phyloP scores from a whole-genome alignment of 1,140 invertebrate species.

The Pachyrhynchus sulphureomaculatus region DNA sequence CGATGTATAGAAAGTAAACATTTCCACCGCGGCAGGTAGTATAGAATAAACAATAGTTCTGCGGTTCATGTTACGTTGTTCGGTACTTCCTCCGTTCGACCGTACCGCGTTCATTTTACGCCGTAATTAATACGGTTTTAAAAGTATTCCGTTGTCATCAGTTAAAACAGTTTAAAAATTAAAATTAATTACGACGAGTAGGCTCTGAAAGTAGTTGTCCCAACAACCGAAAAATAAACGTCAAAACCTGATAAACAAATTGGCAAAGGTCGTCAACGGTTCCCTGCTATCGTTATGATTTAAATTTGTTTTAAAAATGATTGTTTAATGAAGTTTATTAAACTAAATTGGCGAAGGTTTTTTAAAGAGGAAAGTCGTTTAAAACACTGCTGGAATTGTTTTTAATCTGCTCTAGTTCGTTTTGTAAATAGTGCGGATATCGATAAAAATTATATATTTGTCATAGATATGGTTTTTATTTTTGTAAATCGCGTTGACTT shows the following conservation, averaged over 20 bases:
- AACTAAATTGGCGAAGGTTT: not conserved
- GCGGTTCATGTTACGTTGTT: constrained; percentile 7
- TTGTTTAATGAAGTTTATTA: constrained; percentile 3
- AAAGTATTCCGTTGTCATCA: constrained; percentile 8
- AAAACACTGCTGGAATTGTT: too few relatives aligned
- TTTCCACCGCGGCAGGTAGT: constrained; percentile 14
- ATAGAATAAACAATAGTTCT: constrained; percentile 20
- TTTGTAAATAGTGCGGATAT: too few relatives aligned
- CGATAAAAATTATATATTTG: too few relatives aligned
- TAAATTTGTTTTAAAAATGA: not conserved
- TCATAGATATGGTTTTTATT: too few relatives aligned
- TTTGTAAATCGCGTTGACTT: too few relatives aligned
- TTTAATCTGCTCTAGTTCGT: too few relatives aligned
- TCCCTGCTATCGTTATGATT: too few relatives aligned
- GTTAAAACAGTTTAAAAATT: not conserved
- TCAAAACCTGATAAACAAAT: not conserved
- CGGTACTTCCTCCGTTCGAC: not conserved
- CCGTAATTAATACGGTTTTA: not conserved
- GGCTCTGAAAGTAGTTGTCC: constrained; percentile 4
- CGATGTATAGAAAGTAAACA: constrained; percentile 14
- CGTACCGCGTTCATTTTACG: not conserved
- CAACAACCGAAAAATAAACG: not conserved
- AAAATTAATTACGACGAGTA: not conserved
- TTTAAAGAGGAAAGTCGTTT: too few relatives aligned
- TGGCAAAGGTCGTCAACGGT: constrained; percentile 13